Percentiles rank a stretch among this genome's conserved stretches.
phyloP scores from a whole-genome alignment of 1,140 invertebrate species.

The Cardiocondyla obscurior region DNA sequence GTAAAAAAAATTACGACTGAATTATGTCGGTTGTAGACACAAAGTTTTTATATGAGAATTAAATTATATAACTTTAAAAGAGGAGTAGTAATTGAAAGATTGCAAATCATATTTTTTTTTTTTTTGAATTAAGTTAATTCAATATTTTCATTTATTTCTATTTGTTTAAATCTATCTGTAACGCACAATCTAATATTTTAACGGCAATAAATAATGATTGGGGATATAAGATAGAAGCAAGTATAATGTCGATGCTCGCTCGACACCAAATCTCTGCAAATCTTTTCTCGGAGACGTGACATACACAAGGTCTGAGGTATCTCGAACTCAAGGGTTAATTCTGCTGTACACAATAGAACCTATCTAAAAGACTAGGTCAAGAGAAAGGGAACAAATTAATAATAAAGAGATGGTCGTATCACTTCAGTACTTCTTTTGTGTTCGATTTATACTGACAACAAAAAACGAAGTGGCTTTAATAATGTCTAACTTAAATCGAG shows the following conservation, averaged over 20 bases:
- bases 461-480: background rate
- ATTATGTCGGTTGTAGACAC: background rate
- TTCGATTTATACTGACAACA: conserved; percentile 13
- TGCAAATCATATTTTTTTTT: no score
- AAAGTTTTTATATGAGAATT: background rate
- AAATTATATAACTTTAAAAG: background rate
- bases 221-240: background rate
- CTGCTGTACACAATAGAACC: conserved; percentile 59
- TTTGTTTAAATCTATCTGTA: background rate
- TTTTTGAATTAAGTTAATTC: background rate
- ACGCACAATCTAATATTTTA: background rate
- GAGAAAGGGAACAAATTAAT: conserved; percentile 67
- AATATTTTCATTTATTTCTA: background rate
- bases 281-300: conserved; percentile 34
- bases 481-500: background rate
- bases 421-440: conserved; percentile 6
- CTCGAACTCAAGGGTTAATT: conserved; percentile 68
- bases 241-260: background rate
- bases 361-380: conserved; percentile 70
- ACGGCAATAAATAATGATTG: background rate
- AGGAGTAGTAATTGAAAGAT: background rate
- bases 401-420: conserved; percentile 57
- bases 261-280: background rate
- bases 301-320: conserved; percentile 7
- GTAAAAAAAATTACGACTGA: background rate